Evolutionary conservation across 2,888 invertebrate species (phyloP), one percentile per base, ranked within the genome.

Genomic region (Drosophila buzzatii): DNA sequence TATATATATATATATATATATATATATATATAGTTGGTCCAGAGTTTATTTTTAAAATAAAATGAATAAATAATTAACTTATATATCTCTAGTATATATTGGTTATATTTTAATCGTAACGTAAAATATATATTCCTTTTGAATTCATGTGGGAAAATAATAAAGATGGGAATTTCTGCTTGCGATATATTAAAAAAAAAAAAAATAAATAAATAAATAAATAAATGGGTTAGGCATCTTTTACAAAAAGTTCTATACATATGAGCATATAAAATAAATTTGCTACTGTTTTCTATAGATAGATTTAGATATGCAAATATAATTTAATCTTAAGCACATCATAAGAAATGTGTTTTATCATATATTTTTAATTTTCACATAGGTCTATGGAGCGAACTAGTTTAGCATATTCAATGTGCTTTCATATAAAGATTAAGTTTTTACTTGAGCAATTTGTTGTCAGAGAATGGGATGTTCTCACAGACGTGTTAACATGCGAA

Each of bases 401-500:
- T 20, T 53, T 58, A 31, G 23, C 18, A 47, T 60, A 65, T 47
- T 49, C 33, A 76, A 70, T 73, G 67, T 47, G 44, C 56, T 35
- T 47, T 64, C 58, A 65, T 80, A 70, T 62, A 62, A 33, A 65
- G 70, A 69, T 72, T 64, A 70, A 79, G 71, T 63, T 73, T 63
- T 52, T 16, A 14, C 53, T 18, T 58, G 68, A 77, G 58, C 86
- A 75, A 83, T 88, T 77, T 88, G 82, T 85, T 88, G 82, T 72
- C 80, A 12, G n/a, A 73, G 77, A 76, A 64, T 76, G 39, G 49
- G 58, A 49, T 41, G 61, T 60, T 74, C 62, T 70, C 71, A 71
- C 64, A 49, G 60, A 77, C 75, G 82, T 89, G 89, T 82, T 73
- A 76, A 86, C 75, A 89, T 84, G 89, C 80, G 84, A 84, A 89